Evolutionary conservation across 1,140 invertebrate species (phyloP).

Genomic region (Leptoteleia sp.): DNA sequence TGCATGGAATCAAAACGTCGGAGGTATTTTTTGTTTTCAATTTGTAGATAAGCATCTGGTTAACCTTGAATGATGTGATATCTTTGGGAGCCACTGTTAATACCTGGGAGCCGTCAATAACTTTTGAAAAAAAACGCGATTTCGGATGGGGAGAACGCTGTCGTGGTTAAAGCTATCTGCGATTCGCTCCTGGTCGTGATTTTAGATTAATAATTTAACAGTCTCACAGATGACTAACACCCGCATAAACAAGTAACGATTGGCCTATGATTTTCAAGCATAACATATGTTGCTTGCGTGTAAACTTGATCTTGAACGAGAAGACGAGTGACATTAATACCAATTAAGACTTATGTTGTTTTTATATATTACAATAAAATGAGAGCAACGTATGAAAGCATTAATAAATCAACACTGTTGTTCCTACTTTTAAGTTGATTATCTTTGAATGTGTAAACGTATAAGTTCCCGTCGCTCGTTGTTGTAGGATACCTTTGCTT

Average conservation of each 20-base stretch:
- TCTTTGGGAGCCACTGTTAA: neutral
- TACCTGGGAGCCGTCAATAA: slow-evolving; percentile 15
- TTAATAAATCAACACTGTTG: slow-evolving; percentile 26
- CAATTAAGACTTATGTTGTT: slow-evolving; percentile 6
- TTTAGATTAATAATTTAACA: slow-evolving; percentile 1
- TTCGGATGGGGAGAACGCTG: slow-evolving; percentile 1
- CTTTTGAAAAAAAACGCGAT: slow-evolving; percentile 17
- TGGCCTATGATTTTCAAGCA: slow-evolving; percentile 37
- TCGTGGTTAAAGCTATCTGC: slow-evolving; percentile 18
- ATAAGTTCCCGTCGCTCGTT: slow-evolving; percentile 21
- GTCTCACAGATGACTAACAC: slow-evolving; percentile 6
- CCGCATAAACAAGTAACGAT: slow-evolving; percentile 36
- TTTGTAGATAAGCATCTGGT: too few species aligned
- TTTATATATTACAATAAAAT: slow-evolving; percentile 1
- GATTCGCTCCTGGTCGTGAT: slow-evolving; percentile 1
- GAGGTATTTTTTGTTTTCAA: slow-evolving; percentile 29
- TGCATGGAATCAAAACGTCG: slow-evolving; percentile 12
- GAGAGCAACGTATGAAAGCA: neutral
- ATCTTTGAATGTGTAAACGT: slow-evolving; percentile 26
- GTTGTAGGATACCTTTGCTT: slow-evolving; percentile 23
- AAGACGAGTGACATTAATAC: neutral
- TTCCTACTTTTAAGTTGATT: slow-evolving; percentile 50
- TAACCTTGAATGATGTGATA: slow-evolving; percentile 13
- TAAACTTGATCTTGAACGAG: slow-evolving; percentile 17
- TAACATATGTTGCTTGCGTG: slow-evolving; percentile 11